Conservation (phyloP, 2,888 invertebrate genomes). For the Aplocera efformata region DNA sequence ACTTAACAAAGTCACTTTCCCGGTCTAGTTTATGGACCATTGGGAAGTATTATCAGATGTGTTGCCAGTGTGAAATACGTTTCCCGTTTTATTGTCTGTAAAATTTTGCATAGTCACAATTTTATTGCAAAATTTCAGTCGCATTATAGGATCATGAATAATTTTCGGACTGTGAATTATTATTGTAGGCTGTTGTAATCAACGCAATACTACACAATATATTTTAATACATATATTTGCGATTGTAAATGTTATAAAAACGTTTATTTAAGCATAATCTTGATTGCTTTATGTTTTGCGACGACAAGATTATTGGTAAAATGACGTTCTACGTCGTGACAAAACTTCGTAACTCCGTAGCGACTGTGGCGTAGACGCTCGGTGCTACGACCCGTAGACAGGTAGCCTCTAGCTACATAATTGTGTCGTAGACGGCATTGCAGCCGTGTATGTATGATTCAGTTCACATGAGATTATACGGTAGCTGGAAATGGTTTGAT, state of each 20-base stretch:
- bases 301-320: too few species aligned
- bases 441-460: slow-evolving; percentile 2
- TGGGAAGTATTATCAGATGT: slow-evolving; percentile 55
- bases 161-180: not conserved
- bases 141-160: not conserved
- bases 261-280: too few species aligned
- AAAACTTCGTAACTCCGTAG: slow-evolving; percentile 8
- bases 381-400: slow-evolving; percentile 2
- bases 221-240: too few species aligned
- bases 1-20: slow-evolving; percentile 50
- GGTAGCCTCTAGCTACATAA: slow-evolving; percentile 8
- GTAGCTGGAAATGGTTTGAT: not conserved
- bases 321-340: too few species aligned
- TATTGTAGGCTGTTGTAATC: too few species aligned
- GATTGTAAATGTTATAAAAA: too few species aligned
- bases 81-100: slow-evolving; percentile 30
- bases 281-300: too few species aligned
- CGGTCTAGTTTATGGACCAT: slow-evolving; percentile 45
- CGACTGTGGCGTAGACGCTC: not conserved
- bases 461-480: not conserved
- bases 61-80: slow-evolving; percentile 43
- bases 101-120: not conserved
- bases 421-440: slow-evolving; percentile 14
- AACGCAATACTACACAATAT: too few species aligned
- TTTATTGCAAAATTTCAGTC: slow-evolving; percentile 1